Evolutionary conservation across 2,888 invertebrate genomes (phyloP).

Genomic region (Sesia bembeciformis): DNA sequence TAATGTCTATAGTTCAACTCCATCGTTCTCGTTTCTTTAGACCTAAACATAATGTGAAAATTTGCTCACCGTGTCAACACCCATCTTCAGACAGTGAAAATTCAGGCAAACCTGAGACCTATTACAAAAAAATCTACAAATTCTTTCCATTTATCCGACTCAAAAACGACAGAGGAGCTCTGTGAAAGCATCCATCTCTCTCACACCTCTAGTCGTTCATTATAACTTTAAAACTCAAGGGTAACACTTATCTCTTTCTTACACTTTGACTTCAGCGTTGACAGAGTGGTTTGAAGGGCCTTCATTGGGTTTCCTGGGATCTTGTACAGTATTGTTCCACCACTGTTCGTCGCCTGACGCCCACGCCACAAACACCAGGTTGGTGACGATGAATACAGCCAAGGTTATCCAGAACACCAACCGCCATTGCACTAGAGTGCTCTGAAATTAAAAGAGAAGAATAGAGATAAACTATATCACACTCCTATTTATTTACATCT

Average conservation of each 20-base stretch:
- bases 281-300: conserved; percentile 25
- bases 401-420: conserved; percentile 88
- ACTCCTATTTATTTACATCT: too few relatives aligned
- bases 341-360: conserved; percentile 86
- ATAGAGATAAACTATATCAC: not conserved
- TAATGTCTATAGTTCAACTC: too few relatives aligned
- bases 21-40: too few relatives aligned
- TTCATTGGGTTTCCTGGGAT: conserved; percentile 37
- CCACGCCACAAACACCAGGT: conserved; percentile 80
- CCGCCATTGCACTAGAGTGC: conserved; percentile 81
- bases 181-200: not conserved
- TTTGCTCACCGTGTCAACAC: too few relatives aligned
- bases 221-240: not conserved
- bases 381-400: conserved; percentile 80
- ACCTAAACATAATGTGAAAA: too few relatives aligned
- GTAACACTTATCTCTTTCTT: conserved; percentile 11
- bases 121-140: not conserved
- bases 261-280: conserved; percentile 50
- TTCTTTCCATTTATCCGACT: not conserved
- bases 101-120: too few relatives aligned
- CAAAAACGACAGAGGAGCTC: not conserved
- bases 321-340: conserved; percentile 77
- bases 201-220: not conserved
- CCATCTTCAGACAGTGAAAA: too few relatives aligned
- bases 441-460: conserved; percentile 43